Evolutionary conservation across 2,888 invertebrate species (phyloP).

Genomic region (Conus canariensis): DNA sequence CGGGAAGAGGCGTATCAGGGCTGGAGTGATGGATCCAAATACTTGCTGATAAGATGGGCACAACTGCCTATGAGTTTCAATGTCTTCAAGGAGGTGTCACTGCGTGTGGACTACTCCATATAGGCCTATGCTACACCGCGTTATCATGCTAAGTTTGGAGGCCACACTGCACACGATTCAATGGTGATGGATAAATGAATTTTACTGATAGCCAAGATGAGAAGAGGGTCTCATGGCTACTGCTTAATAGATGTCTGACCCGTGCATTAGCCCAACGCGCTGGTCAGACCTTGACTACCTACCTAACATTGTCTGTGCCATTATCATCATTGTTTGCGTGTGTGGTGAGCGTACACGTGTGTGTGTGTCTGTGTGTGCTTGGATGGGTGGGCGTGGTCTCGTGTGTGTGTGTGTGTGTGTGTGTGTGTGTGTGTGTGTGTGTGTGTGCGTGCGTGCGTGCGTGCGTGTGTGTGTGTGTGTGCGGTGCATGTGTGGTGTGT

Average conservation of each 20-base stretch:
- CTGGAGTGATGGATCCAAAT: neutral
- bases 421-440: neutral
- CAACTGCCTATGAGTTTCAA: too few species aligned
- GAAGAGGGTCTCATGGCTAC: neutral
- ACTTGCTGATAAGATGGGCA: too few species aligned
- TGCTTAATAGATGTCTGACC: neutral
- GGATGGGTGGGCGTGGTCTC: neutral
- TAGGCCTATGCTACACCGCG: too few species aligned
- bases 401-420: conserved; percentile 26
- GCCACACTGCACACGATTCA: too few species aligned
- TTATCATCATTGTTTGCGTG: neutral
- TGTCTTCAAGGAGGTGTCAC: too few species aligned
- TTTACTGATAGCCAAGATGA: neutral
- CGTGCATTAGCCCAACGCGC: too few species aligned
- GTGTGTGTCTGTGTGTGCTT: neutral
- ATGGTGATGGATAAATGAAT: too few species aligned
- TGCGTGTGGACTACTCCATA: too few species aligned
- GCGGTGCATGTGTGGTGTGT: neutral
- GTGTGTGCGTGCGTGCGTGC: neutral
- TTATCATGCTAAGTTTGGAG: too few species aligned
- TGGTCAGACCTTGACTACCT: too few species aligned
- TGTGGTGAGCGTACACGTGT: neutral
- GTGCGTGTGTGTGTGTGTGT: neutral
- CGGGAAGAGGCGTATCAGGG: too few species aligned
- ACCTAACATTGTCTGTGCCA: too few species aligned